A percentile compares a stretch with the other conserved stretches of the same genome.
Evolutionary conservation across 1,140 invertebrate species (phyloP).

Genomic region (Cydia fagiglandana): DNA sequence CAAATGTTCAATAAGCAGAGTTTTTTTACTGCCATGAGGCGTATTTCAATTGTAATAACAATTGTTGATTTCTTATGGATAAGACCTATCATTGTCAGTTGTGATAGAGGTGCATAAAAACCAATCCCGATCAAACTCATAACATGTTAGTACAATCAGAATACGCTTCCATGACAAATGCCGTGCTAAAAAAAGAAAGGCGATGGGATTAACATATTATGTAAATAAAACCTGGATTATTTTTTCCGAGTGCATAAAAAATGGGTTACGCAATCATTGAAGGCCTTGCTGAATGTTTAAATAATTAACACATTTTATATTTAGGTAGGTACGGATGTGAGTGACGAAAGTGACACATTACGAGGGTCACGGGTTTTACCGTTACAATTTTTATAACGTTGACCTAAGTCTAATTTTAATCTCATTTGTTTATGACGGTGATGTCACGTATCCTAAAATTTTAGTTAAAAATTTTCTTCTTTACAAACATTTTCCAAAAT

Average conservation of each 20-base stretch:
- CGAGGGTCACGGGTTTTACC: neutral
- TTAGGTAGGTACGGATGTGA: neutral
- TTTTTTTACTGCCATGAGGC: neutral
- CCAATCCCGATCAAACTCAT: too few species aligned
- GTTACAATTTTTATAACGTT: neutral
- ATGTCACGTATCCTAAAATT: too few species aligned
- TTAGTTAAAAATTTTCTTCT: too few species aligned
- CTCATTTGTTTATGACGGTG: too few species aligned
- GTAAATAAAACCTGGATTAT: conserved; percentile 9
- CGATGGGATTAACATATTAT: conserved; percentile 18
- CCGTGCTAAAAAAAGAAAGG: conserved; percentile 5
- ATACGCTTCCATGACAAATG: neutral
- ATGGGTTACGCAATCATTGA: conserved; percentile 3
- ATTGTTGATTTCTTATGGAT: too few species aligned
- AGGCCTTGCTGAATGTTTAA: conserved; percentile 17
- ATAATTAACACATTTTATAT: neutral
- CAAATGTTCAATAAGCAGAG: neutral
- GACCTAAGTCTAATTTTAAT: neutral
- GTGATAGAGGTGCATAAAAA: too few species aligned
- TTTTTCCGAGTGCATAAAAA: conserved; percentile 17
- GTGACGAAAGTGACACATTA: neutral
- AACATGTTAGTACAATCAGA: too few species aligned
- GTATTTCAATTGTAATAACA: too few species aligned
- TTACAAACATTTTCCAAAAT: too few species aligned
- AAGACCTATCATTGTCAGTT: too few species aligned